Base-by-base conservation (phyloP, 2,113 vertebrate species). In the Neogobius melanostomus region DNA sequence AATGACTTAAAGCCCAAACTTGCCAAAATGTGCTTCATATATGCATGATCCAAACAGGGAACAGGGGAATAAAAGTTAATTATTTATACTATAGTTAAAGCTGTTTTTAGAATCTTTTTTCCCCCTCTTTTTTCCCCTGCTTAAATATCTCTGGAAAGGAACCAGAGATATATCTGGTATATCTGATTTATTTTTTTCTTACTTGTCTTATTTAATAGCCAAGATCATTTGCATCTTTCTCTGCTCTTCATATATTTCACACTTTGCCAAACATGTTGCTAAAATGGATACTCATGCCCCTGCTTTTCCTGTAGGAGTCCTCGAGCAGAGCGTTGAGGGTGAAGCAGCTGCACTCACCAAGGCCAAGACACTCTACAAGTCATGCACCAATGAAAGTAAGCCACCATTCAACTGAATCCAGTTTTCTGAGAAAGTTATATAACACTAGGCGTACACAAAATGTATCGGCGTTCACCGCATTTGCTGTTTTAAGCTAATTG, bases 301-400 rank as follows among this genome's bases (percentile, higher is more conserved):
- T 42, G 67, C 15, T 72, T 60, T 79, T 76, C 93, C 87, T 88
- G 46, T 65, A 99, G 97, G 94, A 80, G 95, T 97, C 69, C 94
- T 98, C 21, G 90, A 95, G 59, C 91, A 90, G 76, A 93, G 68
- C 36, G 75, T 66, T 84, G 79, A 51, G 89, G 94, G 6, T 92
- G 94, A 91, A 78, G 85, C 88, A 56, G 12, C 72, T 14, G 95
- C 96, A 52, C 89, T 98, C 75, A 91, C 91, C 83, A 98, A 98
- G 91, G 96, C 96, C 47, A 98, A 96, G 88, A 95, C 90, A 8
- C 90, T 99, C 45, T 99, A 96, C 84, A 94, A 91, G 80, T 99
- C 97, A 0, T 99, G 97, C 70, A 89, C 91, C 69, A 98, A 98
- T 90, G 96, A 98, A 85, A 93, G 97, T 99, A 89, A 95, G 96